Evolutionary conservation across 2,113 vertebrate genomes (phyloP).

Genomic region (Dasyurus viverrinus): DNA sequence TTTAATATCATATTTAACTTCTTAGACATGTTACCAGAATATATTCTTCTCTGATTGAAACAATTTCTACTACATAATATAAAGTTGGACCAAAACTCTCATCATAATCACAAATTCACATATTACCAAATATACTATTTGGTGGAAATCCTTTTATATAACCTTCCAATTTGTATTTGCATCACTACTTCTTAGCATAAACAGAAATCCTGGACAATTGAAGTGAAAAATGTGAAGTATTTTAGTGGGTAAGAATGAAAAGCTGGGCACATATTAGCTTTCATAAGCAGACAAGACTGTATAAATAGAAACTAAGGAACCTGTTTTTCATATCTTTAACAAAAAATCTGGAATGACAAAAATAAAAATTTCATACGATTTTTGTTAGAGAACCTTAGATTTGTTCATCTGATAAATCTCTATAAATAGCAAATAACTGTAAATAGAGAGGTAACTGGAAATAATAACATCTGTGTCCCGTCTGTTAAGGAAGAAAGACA

Average conservation of each 20-base stretch:
- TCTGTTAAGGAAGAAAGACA: slow-evolving; percentile 31
- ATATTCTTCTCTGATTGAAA: background rate
- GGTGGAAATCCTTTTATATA: background rate
- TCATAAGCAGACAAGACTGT: background rate
- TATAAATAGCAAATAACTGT: slow-evolving; percentile 35
- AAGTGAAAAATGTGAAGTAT: background rate
- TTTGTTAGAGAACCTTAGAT: slow-evolving; percentile 27
- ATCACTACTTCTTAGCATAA: background rate
- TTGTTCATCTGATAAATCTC: slow-evolving; percentile 39
- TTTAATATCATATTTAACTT: background rate
- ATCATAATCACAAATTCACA: background rate
- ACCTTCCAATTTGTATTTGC: background rate
- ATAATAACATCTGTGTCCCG: slow-evolving; percentile 30
- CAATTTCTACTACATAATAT: slow-evolving; percentile 39
- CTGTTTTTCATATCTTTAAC: background rate
- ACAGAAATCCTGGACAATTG: background rate
- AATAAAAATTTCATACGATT: slow-evolving; percentile 40
- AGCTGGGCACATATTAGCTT: background rate
- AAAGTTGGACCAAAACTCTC: slow-evolving; percentile 1
- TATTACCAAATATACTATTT: background rate
- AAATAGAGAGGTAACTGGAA: slow-evolving; percentile 44
- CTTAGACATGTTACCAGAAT: background rate
- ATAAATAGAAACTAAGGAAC: background rate
- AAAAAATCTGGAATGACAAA: background rate
- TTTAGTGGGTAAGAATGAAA: background rate